These are phyloP conservation scores for Eulemur macaco DNA, from an alignment of 2,113 vertebrate species.

Conservation along the genomic window DNA sequence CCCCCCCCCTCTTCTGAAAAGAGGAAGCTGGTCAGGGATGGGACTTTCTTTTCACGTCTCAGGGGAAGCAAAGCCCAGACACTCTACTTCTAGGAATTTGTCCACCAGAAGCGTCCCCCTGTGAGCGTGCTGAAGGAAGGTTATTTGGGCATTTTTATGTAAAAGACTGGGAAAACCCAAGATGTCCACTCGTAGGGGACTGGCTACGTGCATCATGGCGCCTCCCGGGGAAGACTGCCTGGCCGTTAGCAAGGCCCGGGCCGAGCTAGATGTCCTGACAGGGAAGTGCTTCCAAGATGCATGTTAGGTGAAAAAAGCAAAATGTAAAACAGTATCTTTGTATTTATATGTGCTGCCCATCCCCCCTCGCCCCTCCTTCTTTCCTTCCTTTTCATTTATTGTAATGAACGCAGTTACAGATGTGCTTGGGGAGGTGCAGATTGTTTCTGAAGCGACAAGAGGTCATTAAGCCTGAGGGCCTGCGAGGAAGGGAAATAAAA, in stretches of 20 bases:
- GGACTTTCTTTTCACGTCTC: conserved; percentile 59
- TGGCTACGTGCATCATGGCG: not conserved
- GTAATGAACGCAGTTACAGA: not conserved
- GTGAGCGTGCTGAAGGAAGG: not conserved
- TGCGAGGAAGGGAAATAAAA: not conserved
- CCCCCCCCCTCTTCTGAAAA: conserved; percentile 6
- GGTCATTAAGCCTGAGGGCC: not conserved
- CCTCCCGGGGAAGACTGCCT: not conserved
- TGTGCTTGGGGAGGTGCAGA: not conserved
- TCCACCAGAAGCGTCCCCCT: not conserved
- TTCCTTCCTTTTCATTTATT: not conserved
- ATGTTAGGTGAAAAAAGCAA: not conserved
- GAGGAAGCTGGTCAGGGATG: conserved; percentile 33
- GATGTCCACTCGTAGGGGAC: not conserved
- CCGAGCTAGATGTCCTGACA: rapidly evolving
- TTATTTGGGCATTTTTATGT: conserved; percentile 3
- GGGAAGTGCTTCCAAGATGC: not conserved
- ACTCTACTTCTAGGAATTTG: conserved; percentile 73
- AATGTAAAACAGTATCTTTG: not conserved
- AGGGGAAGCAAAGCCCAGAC: conserved; percentile 38
- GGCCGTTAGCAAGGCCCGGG: rapidly evolving
- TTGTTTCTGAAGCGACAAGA: not conserved
- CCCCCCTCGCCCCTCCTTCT: rapidly evolving
- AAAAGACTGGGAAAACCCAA: conserved; percentile 54
- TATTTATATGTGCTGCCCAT: not conserved